Percentiles rank a stretch among this genome's conserved stretches.
Evolutionary conservation across 2,113 vertebrate species (phyloP).

Genomic region (Tretioscincus oriximinensis): DNA sequence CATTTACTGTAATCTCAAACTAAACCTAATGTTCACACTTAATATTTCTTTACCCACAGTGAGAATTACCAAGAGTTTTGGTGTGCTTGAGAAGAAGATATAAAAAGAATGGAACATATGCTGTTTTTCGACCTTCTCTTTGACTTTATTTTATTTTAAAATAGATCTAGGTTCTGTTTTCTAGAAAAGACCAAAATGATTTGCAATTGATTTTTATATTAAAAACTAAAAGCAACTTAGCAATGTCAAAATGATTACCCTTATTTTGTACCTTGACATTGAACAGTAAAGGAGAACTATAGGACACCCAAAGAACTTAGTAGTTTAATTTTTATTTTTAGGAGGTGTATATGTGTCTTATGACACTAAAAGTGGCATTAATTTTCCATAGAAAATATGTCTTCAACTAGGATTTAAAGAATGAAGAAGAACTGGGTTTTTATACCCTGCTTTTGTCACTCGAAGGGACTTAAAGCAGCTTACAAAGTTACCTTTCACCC

Average conservation of each 20-base stretch:
- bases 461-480: too few relatives aligned
- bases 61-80: background rate
- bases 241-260: conserved; percentile 18
- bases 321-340: too few relatives aligned
- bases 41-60: background rate
- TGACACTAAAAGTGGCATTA: too few relatives aligned
- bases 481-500: too few relatives aligned
- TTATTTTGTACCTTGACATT: background rate
- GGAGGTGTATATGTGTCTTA: too few relatives aligned
- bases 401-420: too few relatives aligned
- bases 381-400: too few relatives aligned
- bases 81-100: background rate
- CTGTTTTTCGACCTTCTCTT: background rate
- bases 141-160: background rate
- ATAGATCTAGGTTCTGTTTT: background rate
- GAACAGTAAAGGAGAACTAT: too few relatives aligned
- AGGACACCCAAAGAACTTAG: too few relatives aligned
- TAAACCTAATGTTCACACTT: background rate
- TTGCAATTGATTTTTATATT: background rate
- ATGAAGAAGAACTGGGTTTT: too few relatives aligned
- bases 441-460: too few relatives aligned
- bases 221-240: background rate
- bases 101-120: conserved; percentile 1
- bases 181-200: background rate
- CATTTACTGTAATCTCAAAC: background rate